Percentiles rank a stretch among this genome's conserved stretches.
Conservation (phyloP, 2,888 invertebrate species). For the Eristalinus sepulchralis region DNA sequence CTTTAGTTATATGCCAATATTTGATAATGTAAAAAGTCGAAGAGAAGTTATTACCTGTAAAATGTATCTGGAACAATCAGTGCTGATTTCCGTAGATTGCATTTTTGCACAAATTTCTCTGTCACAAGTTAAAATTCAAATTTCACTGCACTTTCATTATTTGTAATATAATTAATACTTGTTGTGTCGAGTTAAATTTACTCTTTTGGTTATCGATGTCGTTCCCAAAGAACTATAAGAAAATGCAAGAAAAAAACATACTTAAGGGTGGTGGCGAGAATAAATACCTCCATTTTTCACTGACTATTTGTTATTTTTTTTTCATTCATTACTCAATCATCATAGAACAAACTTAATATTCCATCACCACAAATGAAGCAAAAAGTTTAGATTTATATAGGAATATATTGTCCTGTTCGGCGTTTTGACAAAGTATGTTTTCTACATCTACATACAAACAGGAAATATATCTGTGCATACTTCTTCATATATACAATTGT, state of each 20-base stretch:
- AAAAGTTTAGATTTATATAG: not conserved
- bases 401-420: not conserved
- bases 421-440: conserved; percentile 40
- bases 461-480: conserved; percentile 7
- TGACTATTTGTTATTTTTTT: conserved; percentile 16
- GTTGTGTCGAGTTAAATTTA: conserved; percentile 30
- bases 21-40: not conserved
- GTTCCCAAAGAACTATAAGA: conserved; percentile 44
- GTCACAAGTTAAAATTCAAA: conserved; percentile 33
- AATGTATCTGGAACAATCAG: conserved; percentile 64
- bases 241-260: conserved; percentile 32
- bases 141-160: conserved; percentile 34
- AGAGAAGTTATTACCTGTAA: conserved; percentile 52
- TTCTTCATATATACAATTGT: not conserved
- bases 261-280: conserved; percentile 27
- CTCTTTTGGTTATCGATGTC: conserved; percentile 15
- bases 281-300: conserved; percentile 6
- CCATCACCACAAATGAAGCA: not conserved
- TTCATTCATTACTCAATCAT: not conserved
- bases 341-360: not conserved
- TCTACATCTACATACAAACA: conserved; percentile 50
- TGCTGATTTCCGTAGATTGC: conserved; percentile 55
- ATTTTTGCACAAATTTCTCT: conserved; percentile 48
- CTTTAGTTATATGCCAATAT: too few relatives aligned
- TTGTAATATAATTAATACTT: conserved; percentile 12